A percentile compares a stretch with the other conserved stretches of the same genome.
Evolutionary conservation across 2,888 invertebrate genomes (phyloP).

Genomic region (Apeira syringaria): DNA sequence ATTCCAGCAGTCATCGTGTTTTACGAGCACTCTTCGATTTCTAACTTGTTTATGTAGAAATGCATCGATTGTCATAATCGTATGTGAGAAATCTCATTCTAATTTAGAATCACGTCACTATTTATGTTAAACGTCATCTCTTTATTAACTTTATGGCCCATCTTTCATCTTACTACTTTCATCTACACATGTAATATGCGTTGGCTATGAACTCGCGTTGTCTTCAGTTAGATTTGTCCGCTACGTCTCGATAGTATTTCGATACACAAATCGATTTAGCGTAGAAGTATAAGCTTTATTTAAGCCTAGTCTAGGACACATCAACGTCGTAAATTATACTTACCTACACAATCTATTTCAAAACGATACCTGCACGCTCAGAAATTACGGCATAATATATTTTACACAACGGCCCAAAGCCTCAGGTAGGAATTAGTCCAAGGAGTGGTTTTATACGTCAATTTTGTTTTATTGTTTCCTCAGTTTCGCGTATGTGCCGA

Average conservation of each 20-base stretch:
- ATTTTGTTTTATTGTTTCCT: constrained; percentile 79
- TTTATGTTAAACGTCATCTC: constrained; percentile 3
- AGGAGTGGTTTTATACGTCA: constrained; percentile 76
- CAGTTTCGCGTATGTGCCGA: constrained; percentile 77
- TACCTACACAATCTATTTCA: constrained; percentile 42
- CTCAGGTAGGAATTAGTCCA: constrained; percentile 60
- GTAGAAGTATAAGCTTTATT: constrained; percentile 15
- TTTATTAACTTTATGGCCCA: constrained; percentile 3
- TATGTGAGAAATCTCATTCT: constrained; percentile 35
- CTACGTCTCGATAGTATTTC: constrained; percentile 1
- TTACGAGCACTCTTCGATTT: constrained; percentile 65
- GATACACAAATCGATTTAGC: constrained; percentile 8
- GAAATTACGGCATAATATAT: constrained; percentile 57
- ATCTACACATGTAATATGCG: not conserved
- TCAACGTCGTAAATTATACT: constrained; percentile 40
- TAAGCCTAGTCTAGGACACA: constrained; percentile 22
- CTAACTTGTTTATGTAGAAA: constrained; percentile 57
- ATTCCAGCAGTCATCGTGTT: constrained; percentile 62
- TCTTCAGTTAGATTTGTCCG: not conserved
- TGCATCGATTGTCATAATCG: constrained; percentile 45
- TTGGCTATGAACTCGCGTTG: not conserved
- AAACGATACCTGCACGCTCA: constrained; percentile 42
- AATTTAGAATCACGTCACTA: constrained; percentile 22
- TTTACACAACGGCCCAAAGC: constrained; percentile 58
- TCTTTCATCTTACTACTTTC: not conserved